These are phyloP conservation scores for Solenopsis invicta DNA, from an alignment of 1,140 invertebrate genomes.

Conservation along the genomic window DNA sequence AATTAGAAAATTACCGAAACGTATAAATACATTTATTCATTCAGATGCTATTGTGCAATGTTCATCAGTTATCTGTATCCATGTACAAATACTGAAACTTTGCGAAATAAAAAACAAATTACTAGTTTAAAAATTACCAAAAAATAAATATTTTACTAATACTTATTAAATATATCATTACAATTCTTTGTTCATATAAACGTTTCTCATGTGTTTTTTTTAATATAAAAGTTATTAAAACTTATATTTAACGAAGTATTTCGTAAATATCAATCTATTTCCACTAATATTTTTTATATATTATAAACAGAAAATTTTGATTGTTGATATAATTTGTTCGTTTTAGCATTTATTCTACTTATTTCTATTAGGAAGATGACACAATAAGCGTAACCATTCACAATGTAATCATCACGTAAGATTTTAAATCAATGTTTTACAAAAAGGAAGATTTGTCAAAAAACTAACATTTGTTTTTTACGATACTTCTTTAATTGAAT, in stretches of 20 bases:
- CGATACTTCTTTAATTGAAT: constrained; percentile 17
- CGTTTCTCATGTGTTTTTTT: neutral
- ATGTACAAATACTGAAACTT: constrained; percentile 4
- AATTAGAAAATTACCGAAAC: neutral
- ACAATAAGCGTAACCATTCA: constrained; percentile 16
- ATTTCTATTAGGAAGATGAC: neutral
- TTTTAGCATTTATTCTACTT: constrained; percentile 11
- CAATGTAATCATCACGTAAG: neutral
- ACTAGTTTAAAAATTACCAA: constrained; percentile 25
- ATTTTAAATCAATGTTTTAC: neutral
- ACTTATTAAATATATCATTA: constrained; percentile 33
- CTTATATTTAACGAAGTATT: neutral
- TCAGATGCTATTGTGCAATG: neutral
- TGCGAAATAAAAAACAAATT: neutral
- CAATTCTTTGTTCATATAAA: constrained; percentile 2
- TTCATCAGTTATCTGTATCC: neutral
- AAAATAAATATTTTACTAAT: constrained; percentile 44
- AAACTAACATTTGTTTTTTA: neutral
- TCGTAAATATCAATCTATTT: neutral
- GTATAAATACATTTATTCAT: neutral
- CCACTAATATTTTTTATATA: neutral
- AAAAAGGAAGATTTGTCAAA: constrained; percentile 2
- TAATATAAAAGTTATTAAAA: constrained; percentile 3
- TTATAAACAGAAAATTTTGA: constrained; percentile 6
- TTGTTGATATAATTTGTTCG: neutral